Base-by-base conservation (phyloP, 2,888 invertebrate genomes). In the Andrena bucephala region DNA sequence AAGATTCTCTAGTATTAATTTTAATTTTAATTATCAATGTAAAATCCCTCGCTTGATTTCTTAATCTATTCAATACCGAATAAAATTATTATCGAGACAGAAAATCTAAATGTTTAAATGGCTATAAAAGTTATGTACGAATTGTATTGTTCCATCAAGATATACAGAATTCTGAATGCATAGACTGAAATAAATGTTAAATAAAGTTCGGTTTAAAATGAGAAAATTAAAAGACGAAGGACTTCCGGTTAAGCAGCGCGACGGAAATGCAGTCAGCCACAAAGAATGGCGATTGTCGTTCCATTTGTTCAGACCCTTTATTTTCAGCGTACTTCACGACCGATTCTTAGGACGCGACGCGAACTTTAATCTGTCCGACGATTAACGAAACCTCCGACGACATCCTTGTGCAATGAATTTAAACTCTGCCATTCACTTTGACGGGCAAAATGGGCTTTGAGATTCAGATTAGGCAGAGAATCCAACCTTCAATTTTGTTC, bases 241-340 rank as follows among this genome's bases (percentile, higher is more conserved):
- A 59, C 63, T 72, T 81, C 76, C 82, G 82, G 71, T 82, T 48
- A 67, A 42, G 42, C 27, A 62, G 3, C 48, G 65, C 70, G 67
- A 78, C 84, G 84, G 84, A 83, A 73, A 67, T 83, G 48, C n/a
- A 60, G 82, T 72, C 66, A 65, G 57, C 52, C n/a, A 7, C 29
- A 69, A 77, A 82, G 77, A 82, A 79, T 79, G 77, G 69, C 69
- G 69, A 79, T 65, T 89, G 87, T 89, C 87, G 86, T 89, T 90
- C 85, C 88, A 88, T 90, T 85, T 81, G 89, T 42, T 42, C 85
- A 86, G 82, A 81, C 88, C 86, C 89, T 87, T 89, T 86, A 88
- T 86, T 88, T 84, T 77, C 69, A 74, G 71, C 77, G 50, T 76
- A 71, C 66, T 85, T 86, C 78, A 85, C 86, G 82, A 77, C 77